These are phyloP conservation scores for Apamea crenata DNA, from an alignment of 2,888 invertebrate species.

Conservation along the genomic window DNA sequence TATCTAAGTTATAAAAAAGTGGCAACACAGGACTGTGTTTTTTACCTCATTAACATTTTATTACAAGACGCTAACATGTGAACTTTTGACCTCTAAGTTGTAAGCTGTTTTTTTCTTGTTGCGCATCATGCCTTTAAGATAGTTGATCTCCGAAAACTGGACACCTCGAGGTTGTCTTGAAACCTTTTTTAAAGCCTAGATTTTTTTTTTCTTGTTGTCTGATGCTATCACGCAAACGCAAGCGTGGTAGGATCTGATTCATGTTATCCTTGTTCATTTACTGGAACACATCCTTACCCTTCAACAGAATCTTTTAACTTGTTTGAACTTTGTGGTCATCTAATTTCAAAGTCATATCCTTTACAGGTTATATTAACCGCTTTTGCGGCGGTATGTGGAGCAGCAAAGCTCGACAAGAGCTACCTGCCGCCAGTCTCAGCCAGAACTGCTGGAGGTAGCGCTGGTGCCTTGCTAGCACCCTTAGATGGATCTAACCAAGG, in stretches of 20 bases:
- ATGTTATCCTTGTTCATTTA: background rate
- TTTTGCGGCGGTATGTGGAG: conserved; percentile 81
- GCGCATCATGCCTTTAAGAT: conserved; percentile 49
- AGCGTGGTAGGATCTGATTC: background rate
- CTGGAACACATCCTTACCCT: background rate
- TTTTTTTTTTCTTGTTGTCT: conserved; percentile 26
- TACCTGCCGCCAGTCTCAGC: conserved; percentile 83
- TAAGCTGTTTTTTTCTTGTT: conserved; percentile 3
- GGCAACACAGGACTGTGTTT: conserved; percentile 37
- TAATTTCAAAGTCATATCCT: background rate
- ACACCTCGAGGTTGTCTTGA: conserved; percentile 44
- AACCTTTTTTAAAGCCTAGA: conserved; percentile 23
- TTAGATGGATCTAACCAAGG: conserved; percentile 64
- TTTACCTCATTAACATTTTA: conserved; percentile 56
- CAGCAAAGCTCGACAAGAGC: conserved; percentile 81
- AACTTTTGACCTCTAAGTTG: conserved; percentile 46
- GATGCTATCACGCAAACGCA: conserved; percentile 1
- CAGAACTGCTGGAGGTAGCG: conserved; percentile 80
- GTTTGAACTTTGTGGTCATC: background rate
- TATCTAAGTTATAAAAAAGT: conserved; percentile 36
- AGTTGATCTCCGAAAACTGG: conserved; percentile 44
- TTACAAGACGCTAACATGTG: conserved; percentile 33
- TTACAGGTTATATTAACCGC: conserved; percentile 83
- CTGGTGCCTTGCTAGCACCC: conserved; percentile 77
- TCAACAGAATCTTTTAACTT: background rate